These are phyloP conservation scores for Condylura cristata DNA, from an alignment of 2,113 vertebrate genomes.

Conservation along the genomic window DNA sequence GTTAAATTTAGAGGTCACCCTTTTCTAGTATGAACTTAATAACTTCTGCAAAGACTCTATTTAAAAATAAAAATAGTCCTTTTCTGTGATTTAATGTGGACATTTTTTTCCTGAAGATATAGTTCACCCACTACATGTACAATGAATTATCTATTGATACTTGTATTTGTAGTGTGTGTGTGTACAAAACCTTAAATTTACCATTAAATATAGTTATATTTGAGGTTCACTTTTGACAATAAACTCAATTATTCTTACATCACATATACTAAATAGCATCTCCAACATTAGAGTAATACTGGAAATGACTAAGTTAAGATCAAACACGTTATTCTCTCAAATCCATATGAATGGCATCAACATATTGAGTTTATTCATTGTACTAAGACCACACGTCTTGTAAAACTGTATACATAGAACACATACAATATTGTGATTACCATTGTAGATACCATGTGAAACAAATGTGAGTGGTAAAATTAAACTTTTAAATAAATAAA, in stretches of 20 bases:
- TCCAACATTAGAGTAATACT: neutral
- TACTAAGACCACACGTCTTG: neutral
- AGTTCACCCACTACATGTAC: too few species aligned
- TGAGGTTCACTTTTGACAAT: neutral
- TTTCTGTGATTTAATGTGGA: too few species aligned
- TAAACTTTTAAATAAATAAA: neutral
- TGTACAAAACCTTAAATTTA: neutral
- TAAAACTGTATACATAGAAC: neutral
- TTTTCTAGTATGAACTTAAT: neutral
- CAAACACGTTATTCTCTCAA: neutral
- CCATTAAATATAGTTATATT: neutral
- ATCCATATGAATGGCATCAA: neutral
- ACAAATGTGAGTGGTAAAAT: neutral
- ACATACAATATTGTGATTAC: neutral
- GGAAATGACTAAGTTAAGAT: neutral
- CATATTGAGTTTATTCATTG: neutral
- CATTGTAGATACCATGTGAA: neutral
- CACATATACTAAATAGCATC: rapidly evolving
- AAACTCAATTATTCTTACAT: neutral
- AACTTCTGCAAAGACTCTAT: neutral
- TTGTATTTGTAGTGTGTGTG: too few species aligned
- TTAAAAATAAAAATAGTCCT: too few species aligned
- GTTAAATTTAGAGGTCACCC: too few species aligned
- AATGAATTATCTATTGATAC: neutral
- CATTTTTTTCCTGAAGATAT: too few species aligned